Evolutionary conservation across 2,113 vertebrate species (phyloP), one percentile per base, ranked within the genome.

Genomic region (Hystrix cristata): DNA sequence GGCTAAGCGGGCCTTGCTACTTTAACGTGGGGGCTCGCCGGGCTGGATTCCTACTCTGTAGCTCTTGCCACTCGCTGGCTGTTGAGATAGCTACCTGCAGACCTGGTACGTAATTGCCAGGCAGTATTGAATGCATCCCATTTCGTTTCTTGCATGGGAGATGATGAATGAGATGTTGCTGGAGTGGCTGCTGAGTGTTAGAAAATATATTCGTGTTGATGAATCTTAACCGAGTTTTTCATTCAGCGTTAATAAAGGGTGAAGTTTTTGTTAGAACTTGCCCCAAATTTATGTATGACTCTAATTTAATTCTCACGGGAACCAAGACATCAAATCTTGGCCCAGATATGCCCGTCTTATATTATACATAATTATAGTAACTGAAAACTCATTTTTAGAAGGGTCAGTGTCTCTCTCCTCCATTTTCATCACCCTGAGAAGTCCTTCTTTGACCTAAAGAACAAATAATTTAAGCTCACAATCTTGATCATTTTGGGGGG

Each of bases 291-390:
- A 90, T 90, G 87, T 93, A 59, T 89, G 93, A 60, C 87, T 97
- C 91, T 67, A 55, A 43, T 96, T 92, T 84, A 97, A 97, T 97
- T 94, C 95, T 96, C 90, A 27, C 57, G 84, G 92, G 97, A 96
- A 84, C 88, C 71, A 90, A 79, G 69, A 27, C 91, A 97, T 97
- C 83, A 95, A 96, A 84, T 93, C 90, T 93, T 97, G 96, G 95
- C 98, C 97, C 96, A 98, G 97, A 97, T 97, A 97, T 97, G 84
- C 87, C 81, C 95, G 90, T 81, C 95, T 97, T 96, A 96, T 93
- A 87, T 95, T 96, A 84, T 96, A 57, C 87, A 53, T 97, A 98
- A 97, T 97, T 97, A 93, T 93, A 95, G 96, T 97, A 94, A 82
- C 94, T 92, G 95, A 96, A 96, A 97, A 95, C 59, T 96, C 96